Evolutionary conservation across 2,888 invertebrate species (phyloP).

Genomic region (Cecidostiba fungosa): DNA sequence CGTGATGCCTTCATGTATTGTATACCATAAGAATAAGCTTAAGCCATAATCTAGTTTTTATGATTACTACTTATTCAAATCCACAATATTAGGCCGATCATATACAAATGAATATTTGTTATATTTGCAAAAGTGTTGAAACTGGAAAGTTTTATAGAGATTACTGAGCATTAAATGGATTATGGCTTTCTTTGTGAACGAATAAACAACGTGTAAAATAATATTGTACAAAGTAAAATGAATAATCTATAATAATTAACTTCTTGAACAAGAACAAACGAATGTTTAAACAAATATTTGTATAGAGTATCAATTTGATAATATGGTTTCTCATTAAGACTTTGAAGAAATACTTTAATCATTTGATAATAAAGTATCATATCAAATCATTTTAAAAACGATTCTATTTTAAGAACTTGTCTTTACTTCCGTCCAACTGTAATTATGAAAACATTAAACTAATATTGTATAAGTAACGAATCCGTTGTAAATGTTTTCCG

Average conservation of each 20-base stretch:
- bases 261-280: not conserved
- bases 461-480: conserved; percentile 17
- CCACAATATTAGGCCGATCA: not conserved
- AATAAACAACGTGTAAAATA: conserved; percentile 29
- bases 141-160: not conserved
- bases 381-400: not conserved
- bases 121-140: not conserved
- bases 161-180: not conserved
- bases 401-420: not conserved
- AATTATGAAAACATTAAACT: conserved; percentile 4
- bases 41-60: not conserved
- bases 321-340: not conserved
- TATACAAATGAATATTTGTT: not conserved
- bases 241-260: not conserved
- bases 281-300: not conserved
- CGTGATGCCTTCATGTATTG: not conserved
- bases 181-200: conserved; percentile 4
- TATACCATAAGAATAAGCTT: not conserved
- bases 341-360: not conserved
- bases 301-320: not conserved
- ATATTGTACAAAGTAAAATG: conserved; percentile 16
- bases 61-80: not conserved
- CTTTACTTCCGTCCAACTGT: conserved; percentile 18
- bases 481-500: conserved; percentile 34
- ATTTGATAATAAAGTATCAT: not conserved